A percentile compares a stretch with the other conserved stretches of the same genome.
phyloP scores from a whole-genome alignment of 2,888 invertebrate species.

The Euplagia quadripunctaria region DNA sequence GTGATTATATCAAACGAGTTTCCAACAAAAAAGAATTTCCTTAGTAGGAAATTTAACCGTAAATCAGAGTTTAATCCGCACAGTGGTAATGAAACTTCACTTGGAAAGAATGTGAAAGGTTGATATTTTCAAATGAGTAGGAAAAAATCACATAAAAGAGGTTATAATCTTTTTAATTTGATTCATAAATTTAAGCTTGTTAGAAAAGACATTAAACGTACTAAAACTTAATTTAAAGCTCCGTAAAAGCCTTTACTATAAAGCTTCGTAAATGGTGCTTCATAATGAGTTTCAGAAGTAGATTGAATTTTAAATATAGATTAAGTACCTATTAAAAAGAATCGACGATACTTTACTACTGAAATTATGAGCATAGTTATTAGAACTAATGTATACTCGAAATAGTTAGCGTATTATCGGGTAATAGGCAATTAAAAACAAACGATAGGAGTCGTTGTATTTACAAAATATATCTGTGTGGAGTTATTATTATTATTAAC shows the following conservation, averaged over 20 bases:
- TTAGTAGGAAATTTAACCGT: neutral
- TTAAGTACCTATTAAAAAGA: neutral
- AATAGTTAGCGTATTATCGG: no score
- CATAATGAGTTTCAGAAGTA: neutral
- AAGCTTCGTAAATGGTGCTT: neutral
- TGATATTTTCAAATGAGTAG: neutral
- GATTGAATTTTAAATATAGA: neutral
- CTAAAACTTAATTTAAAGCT: neutral
- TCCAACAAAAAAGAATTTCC: no score
- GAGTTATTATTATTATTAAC: no score
- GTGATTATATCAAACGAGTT: neutral
- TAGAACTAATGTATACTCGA: no score
- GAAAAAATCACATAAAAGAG: neutral
- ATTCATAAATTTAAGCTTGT: neutral
- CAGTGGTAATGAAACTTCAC: neutral
- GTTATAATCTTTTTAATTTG: neutral
- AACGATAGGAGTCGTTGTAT: no score
- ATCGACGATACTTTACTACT: neutral
- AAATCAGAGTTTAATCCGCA: neutral
- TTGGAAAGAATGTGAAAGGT: neutral
- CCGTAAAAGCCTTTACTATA: neutral
- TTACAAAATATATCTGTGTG: no score
- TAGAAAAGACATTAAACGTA: conserved; percentile 1
- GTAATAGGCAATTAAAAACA: no score
- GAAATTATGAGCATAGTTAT: neutral